Base-by-base conservation (phyloP, 2,888 invertebrate genomes). In the Eupithecia vulgata region DNA sequence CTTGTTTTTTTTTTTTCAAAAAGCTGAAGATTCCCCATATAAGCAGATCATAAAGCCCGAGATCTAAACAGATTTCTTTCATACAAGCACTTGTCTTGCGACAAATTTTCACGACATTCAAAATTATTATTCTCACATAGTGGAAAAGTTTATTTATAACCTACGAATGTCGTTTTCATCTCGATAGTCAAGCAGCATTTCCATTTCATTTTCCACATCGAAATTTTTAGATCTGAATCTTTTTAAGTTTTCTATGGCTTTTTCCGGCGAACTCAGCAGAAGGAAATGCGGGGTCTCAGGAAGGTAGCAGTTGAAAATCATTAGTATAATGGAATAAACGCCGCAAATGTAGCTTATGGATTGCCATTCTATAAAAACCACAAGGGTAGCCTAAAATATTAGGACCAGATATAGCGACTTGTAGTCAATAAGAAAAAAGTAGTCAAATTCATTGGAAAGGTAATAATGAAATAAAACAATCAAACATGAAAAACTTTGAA, bases 261-360 rank as follows among this genome's bases (percentile, higher is more conserved):
- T 57, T n/a, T 57, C 57, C 85, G 0, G 80, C 71, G 1, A 81
- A 82, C 0, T 84, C 75, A 88, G 74, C 0, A 92, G 82, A 0
- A 87, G 57, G 65, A 76, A 91, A 76, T 90, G 89, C 0, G 92
- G 92, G 0, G 90, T 87, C 71, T 92, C 92, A 0, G 89, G 87
- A 0, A 91, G 83, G 15, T 85, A 78, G 0, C 80, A 73, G 59
- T 83, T 84, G 3, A 78, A 45, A 6, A 82, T 8, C n/a, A 85
- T 75, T 5, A 89, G 67, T 3, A 71, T 8, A 0, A 82, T 2
- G 0, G 86, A 76, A 67, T 81, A 87, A 0, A 17, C 17, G 1
- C 81, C 83, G 40, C 84, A 81, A 1, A 86, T 74, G 59, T 79
- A 82, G 68, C 89, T 87, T 4, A 90, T 68, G 0, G 57, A 17